These are phyloP conservation scores for Emys orbicularis DNA, from an alignment of 2,797 vertebrate genomes.

Conservation along the genomic window DNA sequence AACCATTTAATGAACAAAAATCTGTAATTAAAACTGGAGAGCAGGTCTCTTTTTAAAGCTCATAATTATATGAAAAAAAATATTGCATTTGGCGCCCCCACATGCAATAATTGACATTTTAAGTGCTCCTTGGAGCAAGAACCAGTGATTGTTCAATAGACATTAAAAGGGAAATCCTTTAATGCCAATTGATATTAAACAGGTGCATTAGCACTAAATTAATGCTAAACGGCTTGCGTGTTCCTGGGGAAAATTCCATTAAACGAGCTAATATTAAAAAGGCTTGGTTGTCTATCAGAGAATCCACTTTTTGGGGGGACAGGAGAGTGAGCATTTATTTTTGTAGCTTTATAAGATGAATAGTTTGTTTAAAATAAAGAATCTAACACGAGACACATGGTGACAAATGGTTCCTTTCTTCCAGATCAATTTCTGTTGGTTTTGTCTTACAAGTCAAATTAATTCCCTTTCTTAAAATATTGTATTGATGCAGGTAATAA, in stretches of 20 bases:
- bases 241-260: slow-evolving; percentile 13
- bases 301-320: neutral
- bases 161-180: slow-evolving; percentile 44
- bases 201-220: slow-evolving; percentile 37
- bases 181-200: slow-evolving; percentile 30
- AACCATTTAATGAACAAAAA: neutral
- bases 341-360: neutral
- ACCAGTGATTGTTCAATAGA: slow-evolving; percentile 33
- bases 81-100: neutral
- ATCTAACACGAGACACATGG: accelerated
- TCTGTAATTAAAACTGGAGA: neutral
- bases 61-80: slow-evolving; percentile 9
- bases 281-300: neutral
- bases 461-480: slow-evolving; percentile 41
- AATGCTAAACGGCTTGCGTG: neutral
- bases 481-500: slow-evolving; percentile 91
- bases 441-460: slow-evolving; percentile 29
- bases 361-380: neutral
- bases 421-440: neutral
- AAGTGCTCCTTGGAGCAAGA: slow-evolving; percentile 43
- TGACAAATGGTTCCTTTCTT: neutral
- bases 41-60: slow-evolving; percentile 22
- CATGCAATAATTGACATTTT: slow-evolving; percentile 45
- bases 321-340: neutral
- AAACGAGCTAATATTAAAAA: slow-evolving; percentile 27